Evolutionary conservation across 2,797 vertebrate genomes (phyloP).

Genomic region (Ceyx erithaca): DNA sequence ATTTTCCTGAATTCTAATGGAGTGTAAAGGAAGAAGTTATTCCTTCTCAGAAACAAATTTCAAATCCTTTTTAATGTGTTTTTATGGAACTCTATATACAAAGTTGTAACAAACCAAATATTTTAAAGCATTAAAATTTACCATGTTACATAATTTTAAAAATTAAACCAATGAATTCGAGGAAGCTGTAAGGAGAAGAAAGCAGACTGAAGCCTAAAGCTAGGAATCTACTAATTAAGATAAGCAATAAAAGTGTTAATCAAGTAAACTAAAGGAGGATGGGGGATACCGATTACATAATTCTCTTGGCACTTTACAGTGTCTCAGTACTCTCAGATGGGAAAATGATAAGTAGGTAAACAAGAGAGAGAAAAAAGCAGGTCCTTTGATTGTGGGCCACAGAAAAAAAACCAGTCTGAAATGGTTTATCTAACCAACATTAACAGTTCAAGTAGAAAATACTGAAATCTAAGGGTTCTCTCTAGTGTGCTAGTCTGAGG

Average conservation of each 20-base stretch:
- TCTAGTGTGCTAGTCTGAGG: not conserved
- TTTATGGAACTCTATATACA: not conserved
- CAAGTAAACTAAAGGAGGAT: constrained; percentile 21
- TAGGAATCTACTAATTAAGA: constrained; percentile 56
- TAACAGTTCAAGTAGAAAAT: constrained; percentile 16
- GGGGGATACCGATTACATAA: not conserved
- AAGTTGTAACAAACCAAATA: not conserved
- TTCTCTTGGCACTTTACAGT: not conserved
- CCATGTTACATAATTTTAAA: not conserved
- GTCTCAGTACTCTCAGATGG: constrained; percentile 2
- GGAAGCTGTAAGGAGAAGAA: not conserved
- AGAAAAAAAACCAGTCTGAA: constrained; percentile 24
- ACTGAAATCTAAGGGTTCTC: not conserved
- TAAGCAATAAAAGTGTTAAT: constrained; percentile 64
- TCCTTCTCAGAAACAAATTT: not conserved
- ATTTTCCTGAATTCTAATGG: not conserved
- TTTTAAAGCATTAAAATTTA: not conserved
- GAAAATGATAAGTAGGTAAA: constrained; percentile 42
- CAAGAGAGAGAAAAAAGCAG: not conserved
- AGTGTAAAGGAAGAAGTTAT: not conserved
- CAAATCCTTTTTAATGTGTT: not conserved
- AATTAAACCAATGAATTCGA: not conserved
- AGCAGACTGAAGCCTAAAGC: constrained; percentile 25
- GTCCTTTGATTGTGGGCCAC: constrained; percentile 46
- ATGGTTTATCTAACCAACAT: not conserved